phyloP scores from a whole-genome alignment of 2,113 vertebrate species.

The Uropsilus gracilis region DNA sequence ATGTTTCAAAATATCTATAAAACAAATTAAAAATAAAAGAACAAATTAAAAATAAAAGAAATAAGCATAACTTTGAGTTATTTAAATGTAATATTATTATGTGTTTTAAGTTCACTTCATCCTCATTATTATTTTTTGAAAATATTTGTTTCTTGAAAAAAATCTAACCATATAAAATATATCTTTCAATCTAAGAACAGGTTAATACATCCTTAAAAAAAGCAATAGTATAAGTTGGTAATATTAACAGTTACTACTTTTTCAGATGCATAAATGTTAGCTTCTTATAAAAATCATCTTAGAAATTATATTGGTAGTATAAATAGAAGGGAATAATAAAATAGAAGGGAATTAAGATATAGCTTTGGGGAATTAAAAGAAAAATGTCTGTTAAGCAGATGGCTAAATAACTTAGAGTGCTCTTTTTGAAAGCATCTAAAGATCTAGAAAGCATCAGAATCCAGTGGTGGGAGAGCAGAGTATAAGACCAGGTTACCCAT shows the following conservation, averaged over 20 bases:
- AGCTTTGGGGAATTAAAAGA: not conserved
- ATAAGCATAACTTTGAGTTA: not conserved
- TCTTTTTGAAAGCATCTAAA: not conserved
- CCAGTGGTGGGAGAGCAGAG: not conserved
- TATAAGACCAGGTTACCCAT: not conserved
- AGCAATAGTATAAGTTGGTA: not conserved
- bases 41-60: not conserved
- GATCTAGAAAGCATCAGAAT: not conserved
- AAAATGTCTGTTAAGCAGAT: not conserved
- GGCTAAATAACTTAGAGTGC: not conserved
- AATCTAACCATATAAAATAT: not conserved
- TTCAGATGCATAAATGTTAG: not conserved
- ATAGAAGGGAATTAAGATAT: not conserved
- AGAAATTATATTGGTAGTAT: not conserved
- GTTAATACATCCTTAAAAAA: not conserved
- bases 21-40: too few relatives aligned
- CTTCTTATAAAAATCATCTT: constrained; percentile 9
- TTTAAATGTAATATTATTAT: not conserved
- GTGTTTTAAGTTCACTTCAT: not conserved
- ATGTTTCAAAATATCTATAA: not conserved
- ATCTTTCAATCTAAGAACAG: not conserved
- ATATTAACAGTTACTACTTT: not conserved
- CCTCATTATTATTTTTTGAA: not conserved
- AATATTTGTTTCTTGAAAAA: not conserved
- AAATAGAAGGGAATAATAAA: not conserved